Base-by-base conservation (phyloP, 92 coral and sea anemone species). In the Bergia puertoricense region DNA sequence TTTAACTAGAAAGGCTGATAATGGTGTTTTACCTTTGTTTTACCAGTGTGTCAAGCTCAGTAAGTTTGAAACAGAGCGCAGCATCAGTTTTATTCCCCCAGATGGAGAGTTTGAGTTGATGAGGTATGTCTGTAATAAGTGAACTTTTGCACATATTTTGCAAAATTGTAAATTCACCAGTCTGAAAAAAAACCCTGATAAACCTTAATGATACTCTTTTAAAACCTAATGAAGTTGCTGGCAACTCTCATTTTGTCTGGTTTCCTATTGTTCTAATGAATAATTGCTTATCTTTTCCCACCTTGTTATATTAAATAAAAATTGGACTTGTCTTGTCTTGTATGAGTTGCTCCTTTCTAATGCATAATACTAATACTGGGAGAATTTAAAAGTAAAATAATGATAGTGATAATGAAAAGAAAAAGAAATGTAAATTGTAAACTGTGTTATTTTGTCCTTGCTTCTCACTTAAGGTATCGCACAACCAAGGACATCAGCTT, bases 51-150 rank as follows among this genome's bases (percentile, higher is more conserved):
- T 96, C 13, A 96, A 96, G 93, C 99, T 96, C 44, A 95, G 98
- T 54, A 96, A 96, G 86, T 96, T 96, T 95, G 99, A 96, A 86
- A 96, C 99, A 6, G 99, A 96, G 76, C 94, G 99, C 76, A 96
- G 98, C 36, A 96, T 96, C 85, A 96, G 99, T 88, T 96, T 96
- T 85, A 96, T 96, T 45, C 99, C 99, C 57, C 99, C 99, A 20
- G 99, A 96, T 90, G 99, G 99, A 88, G 99, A 96, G 86, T 96
- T 96, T 93, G 99, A 96, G 77, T 82, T 96, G 5, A 96, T 96
- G 99, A 96, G 98, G 99, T 96, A 91, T 80, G 69, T 62, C 20
- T 62, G n/a, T 62, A 16, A 13, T 30, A 30, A 30, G 30, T 62
- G n/a, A 62, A 62, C n/a, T 62, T 11, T 62, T 62, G 1, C 30